These are phyloP conservation scores for Cyclina sinensis DNA, from an alignment of 1,140 invertebrate species.

Conservation along the genomic window DNA sequence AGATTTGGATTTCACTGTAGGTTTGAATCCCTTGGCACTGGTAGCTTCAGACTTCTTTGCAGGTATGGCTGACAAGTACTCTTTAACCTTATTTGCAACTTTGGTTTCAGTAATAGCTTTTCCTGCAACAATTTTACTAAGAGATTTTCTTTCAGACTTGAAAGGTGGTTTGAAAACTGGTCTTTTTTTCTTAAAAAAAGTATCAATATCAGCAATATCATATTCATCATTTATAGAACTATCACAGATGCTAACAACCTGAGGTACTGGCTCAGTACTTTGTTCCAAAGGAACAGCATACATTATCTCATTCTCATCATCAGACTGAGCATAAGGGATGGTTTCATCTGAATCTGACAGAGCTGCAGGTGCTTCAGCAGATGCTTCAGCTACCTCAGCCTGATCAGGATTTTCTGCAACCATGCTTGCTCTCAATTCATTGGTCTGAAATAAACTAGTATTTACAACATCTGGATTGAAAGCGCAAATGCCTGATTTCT, in stretches of 20 bases:
- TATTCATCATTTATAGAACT: background rate
- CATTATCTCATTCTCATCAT: background rate
- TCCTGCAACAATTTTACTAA: slow-evolving; percentile 19
- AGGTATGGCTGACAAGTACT: background rate
- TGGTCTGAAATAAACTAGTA: background rate
- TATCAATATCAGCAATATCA: background rate
- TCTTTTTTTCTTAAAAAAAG: slow-evolving; percentile 7
- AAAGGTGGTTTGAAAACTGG: background rate
- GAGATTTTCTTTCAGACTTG: background rate
- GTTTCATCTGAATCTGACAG: background rate
- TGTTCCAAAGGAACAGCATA: background rate
- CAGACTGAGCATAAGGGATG: background rate
- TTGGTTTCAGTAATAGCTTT: slow-evolving; percentile 23
- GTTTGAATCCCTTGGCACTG: background rate
- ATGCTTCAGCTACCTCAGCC: background rate
- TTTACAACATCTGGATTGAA: background rate
- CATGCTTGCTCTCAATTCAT: background rate
- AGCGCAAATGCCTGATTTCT: slow-evolving; percentile 20
- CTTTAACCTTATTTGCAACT: background rate
- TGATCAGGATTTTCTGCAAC: background rate
- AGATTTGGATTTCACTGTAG: background rate
- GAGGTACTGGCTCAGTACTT: background rate
- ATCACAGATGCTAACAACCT: too few species aligned
- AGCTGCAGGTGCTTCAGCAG: background rate
- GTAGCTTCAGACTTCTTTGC: background rate